Evolutionary conservation across 1,140 invertebrate species (phyloP).

Genomic region (Archivesica marissinica): DNA sequence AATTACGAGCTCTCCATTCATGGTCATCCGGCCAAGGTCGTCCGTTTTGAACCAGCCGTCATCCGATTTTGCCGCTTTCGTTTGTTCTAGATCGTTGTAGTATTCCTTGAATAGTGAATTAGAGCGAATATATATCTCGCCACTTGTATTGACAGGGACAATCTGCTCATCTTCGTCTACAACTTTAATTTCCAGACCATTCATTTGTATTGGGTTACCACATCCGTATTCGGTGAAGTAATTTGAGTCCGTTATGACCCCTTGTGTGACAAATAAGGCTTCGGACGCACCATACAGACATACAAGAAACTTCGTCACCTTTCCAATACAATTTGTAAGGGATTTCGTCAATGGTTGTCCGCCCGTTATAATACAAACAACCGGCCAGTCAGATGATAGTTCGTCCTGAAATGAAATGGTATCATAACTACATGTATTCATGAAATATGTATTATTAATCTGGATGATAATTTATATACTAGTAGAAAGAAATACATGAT

Average conservation of each 20-base stretch:
- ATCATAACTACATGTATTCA: too few species aligned
- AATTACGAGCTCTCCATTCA: slow-evolving; percentile 55
- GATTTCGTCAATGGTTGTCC: slow-evolving; percentile 19
- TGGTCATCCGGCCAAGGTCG: slow-evolving; percentile 79
- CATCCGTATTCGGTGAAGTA: slow-evolving; percentile 19
- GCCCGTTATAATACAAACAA: neutral
- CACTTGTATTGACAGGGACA: neutral
- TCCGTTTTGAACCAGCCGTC: slow-evolving; percentile 84
- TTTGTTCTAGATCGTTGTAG: slow-evolving; percentile 80
- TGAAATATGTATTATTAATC: too few species aligned
- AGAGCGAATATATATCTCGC: neutral
- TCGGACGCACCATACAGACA: slow-evolving; percentile 1
- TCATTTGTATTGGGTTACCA: neutral
- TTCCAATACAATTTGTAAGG: neutral
- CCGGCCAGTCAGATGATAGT: neutral
- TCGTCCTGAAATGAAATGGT: too few species aligned
- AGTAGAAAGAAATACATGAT: too few species aligned
- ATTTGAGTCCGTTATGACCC: neutral
- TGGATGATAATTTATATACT: too few species aligned
- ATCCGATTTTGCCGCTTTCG: slow-evolving; percentile 79
- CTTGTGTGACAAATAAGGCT: neutral
- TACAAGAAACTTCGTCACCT: neutral
- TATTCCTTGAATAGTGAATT: slow-evolving; percentile 4
- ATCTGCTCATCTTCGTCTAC: neutral
- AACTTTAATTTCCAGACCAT: neutral